Percentiles rank a stretch among this genome's conserved stretches.
These are phyloP conservation scores for Mus spretus DNA, from an alignment of 2,797 vertebrate genomes.

Conservation along the genomic window DNA sequence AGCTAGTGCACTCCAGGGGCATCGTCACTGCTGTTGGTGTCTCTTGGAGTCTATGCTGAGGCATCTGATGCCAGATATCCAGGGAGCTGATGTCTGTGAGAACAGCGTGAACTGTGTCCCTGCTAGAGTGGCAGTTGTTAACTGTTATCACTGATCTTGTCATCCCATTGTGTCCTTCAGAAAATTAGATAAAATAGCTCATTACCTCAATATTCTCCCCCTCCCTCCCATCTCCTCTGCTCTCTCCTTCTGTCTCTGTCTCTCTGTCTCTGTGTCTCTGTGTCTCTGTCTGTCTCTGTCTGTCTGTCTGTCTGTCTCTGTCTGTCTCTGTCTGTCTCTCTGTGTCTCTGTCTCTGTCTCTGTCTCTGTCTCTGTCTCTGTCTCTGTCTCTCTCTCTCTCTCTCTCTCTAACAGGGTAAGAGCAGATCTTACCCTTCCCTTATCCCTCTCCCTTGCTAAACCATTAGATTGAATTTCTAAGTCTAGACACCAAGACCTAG, in stretches of 20 bases:
- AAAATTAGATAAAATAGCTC: conserved; percentile 13
- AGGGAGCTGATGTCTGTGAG: conserved; percentile 49
- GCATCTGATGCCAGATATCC: conserved; percentile 71
- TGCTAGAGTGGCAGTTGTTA: background rate
- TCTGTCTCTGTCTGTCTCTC: background rate
- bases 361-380: background rate
- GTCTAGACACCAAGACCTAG: background rate
- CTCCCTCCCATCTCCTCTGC: rapidly evolving
- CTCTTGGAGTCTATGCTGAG: conserved; percentile 68
- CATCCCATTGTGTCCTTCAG: background rate
- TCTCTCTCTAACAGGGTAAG: background rate
- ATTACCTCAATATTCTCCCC: background rate
- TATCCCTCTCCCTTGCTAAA: background rate
- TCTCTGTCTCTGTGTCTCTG: background rate
- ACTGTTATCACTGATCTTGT: background rate
- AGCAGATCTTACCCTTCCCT: background rate
- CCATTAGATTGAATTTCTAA: background rate
- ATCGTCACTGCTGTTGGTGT: conserved; percentile 24
- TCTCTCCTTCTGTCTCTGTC: no score
- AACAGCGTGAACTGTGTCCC: background rate
- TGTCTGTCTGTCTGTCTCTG: background rate
- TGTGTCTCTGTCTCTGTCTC: no score
- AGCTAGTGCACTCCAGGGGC: conserved; percentile 61
- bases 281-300: background rate
- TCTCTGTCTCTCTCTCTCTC: background rate